phyloP scores from a whole-genome alignment of 2,113 vertebrate species.

The Corythoichthys intestinalis region DNA sequence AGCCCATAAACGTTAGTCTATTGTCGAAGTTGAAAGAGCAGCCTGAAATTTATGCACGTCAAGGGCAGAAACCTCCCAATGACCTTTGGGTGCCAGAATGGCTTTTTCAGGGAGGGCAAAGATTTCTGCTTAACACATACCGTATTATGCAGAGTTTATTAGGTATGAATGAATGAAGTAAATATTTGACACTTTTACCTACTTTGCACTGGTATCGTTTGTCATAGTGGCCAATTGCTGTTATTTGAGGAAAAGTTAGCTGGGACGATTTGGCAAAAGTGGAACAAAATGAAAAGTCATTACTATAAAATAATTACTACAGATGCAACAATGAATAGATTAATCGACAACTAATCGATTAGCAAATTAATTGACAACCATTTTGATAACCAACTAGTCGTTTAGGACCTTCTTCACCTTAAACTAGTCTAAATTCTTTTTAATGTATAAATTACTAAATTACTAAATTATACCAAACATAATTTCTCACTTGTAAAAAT shows the following conservation, averaged over 20 bases:
- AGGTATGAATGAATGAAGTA: background rate
- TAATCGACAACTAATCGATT: no score
- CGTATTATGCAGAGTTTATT: conserved; percentile 13
- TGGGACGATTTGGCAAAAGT: background rate
- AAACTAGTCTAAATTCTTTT: no score
- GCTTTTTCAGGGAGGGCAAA: conserved; percentile 31
- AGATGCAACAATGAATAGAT: no score
- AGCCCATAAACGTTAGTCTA: conserved; percentile 42
- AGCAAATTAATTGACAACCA: no score
- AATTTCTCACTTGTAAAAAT: no score
- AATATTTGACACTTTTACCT: background rate
- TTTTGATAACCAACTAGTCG: no score
- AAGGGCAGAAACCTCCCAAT: conserved; percentile 42
- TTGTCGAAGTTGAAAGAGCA: conserved; percentile 51
- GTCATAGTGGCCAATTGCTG: background rate
- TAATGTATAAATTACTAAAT: no score
- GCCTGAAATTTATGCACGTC: conserved; percentile 59
- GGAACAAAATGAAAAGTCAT: background rate
- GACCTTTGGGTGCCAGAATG: conserved; percentile 47
- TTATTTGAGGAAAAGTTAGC: background rate
- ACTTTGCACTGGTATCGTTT: background rate
- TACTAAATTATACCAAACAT: no score
- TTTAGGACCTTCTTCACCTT: no score
- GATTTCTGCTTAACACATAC: background rate
- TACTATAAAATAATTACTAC: background rate